These are phyloP conservation scores for Fragum whitleyi DNA, from an alignment of 2,888 invertebrate species.

Conservation along the genomic window DNA sequence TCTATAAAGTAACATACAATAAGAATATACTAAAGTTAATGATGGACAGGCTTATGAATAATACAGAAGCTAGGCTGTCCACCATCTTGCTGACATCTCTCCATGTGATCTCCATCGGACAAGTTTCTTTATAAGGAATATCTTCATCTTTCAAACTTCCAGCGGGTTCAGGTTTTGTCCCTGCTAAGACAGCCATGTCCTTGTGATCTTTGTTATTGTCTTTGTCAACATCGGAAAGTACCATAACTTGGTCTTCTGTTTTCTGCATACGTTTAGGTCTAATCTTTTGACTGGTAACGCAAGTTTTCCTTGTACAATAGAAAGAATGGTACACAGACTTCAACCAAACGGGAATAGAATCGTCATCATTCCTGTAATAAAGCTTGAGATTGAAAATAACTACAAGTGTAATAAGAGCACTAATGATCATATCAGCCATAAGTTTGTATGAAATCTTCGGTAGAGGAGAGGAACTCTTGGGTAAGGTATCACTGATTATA, in stretches of 20 bases:
- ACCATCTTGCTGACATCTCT: not conserved
- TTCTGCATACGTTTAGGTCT: not conserved
- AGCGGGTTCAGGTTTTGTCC: not conserved
- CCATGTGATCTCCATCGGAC: not conserved
- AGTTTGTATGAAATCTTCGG: slow-evolving; percentile 45
- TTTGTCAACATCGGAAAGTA: not conserved
- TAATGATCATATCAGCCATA: slow-evolving; percentile 57
- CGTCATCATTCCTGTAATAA: slow-evolving; percentile 54
- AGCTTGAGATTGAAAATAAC: slow-evolving; percentile 56
- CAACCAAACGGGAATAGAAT: slow-evolving; percentile 25
- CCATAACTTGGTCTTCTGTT: not conserved
- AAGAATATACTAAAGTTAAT: slow-evolving; percentile 19
- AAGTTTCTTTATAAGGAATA: not conserved
- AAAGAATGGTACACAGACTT: not conserved
- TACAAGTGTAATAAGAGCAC: slow-evolving; percentile 59
- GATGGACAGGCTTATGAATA: not conserved
- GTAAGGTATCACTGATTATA: slow-evolving; percentile 56
- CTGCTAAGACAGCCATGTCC: not conserved
- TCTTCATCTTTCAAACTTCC: not conserved
- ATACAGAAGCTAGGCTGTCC: not conserved
- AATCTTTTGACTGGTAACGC: not conserved
- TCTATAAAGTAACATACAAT: not conserved
- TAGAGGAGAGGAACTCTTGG: slow-evolving; percentile 53
- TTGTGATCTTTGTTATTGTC: not conserved
- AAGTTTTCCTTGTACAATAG: not conserved